phyloP scores from a whole-genome alignment of 2,113 vertebrate genomes.

The Tenebrosternarchus preto region DNA sequence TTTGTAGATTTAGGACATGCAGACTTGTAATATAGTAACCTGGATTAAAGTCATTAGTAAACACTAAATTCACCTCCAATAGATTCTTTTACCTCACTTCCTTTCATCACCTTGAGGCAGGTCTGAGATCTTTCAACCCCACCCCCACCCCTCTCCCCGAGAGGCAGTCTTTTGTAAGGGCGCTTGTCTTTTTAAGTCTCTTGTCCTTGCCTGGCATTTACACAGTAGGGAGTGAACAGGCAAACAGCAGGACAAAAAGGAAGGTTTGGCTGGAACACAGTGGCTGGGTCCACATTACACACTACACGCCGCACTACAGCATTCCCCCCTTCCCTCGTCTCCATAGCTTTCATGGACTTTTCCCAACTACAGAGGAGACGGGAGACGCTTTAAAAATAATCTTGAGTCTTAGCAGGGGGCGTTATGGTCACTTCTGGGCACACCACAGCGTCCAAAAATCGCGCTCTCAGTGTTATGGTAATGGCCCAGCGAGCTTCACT shows the following conservation, averaged over 20 bases:
- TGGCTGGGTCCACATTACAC: constrained; percentile 43
- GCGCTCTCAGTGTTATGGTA: not conserved
- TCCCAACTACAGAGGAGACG: not conserved
- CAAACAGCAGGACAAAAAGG: constrained; percentile 43
- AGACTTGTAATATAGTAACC: not conserved
- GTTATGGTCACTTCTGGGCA: not conserved
- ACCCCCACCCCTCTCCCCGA: not conserved
- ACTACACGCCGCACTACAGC: constrained; percentile 31
- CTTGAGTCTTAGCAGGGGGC: not conserved
- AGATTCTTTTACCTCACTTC: not conserved
- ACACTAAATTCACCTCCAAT: not conserved
- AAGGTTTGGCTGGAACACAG: constrained; percentile 24
- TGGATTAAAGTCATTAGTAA: not conserved
- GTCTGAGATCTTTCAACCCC: constrained; percentile 13
- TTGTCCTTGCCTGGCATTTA: constrained; percentile 55
- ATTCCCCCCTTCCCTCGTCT: constrained; percentile 13
- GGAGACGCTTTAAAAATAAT: constrained; percentile 6
- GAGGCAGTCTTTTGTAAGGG: constrained; percentile 60
- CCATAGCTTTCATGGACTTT: not conserved
- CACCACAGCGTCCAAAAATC: not conserved
- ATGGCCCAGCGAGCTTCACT: not conserved
- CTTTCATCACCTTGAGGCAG: not conserved
- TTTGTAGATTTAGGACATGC: not conserved
- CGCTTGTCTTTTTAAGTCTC: constrained; percentile 53
- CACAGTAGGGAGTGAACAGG: constrained; percentile 53